Percentiles rank a stretch among this genome's conserved stretches.
These are phyloP conservation scores for Sceloporus undulatus DNA, from an alignment of 2,113 vertebrate genomes.

Conservation along the genomic window DNA sequence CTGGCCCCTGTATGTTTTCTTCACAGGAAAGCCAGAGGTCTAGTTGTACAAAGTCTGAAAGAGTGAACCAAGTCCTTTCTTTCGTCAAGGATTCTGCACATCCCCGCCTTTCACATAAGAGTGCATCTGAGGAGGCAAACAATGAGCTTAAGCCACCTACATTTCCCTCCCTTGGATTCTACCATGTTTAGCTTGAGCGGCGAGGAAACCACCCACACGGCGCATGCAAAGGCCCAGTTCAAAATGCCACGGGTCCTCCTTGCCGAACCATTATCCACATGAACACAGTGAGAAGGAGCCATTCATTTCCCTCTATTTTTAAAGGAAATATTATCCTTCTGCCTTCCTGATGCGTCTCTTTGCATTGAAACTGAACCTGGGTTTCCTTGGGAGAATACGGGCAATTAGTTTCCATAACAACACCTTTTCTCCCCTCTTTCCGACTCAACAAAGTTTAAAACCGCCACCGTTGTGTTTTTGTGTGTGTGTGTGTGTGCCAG, in stretches of 20 bases:
- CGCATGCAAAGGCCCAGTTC: rapidly evolving
- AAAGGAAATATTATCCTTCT: constrained; percentile 55
- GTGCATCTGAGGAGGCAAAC: neutral
- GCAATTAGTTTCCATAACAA: constrained; percentile 81
- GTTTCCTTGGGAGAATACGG: constrained; percentile 65
- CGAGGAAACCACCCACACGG: rapidly evolving
- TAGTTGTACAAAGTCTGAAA: too few species aligned
- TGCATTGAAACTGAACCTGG: constrained; percentile 53
- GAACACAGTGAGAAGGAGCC: neutral
- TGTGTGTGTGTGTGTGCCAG: constrained; percentile 19
- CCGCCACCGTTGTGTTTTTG: neutral
- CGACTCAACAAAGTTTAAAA: constrained; percentile 38
- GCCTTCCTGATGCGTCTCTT: constrained; percentile 38
- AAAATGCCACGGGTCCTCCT: neutral
- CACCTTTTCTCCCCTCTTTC: constrained; percentile 55
- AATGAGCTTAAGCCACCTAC: rapidly evolving
- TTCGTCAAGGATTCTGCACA: too few species aligned
- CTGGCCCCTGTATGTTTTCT: too few species aligned
- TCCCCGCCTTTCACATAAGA: too few species aligned
- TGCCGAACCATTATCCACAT: neutral
- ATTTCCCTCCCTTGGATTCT: rapidly evolving
- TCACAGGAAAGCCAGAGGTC: too few species aligned
- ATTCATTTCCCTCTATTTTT: constrained; percentile 32
- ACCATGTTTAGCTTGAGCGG: neutral
- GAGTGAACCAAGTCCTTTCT: too few species aligned